These are phyloP conservation scores for Tipula helvola DNA, from an alignment of 2,888 invertebrate species.

Conservation along the genomic window DNA sequence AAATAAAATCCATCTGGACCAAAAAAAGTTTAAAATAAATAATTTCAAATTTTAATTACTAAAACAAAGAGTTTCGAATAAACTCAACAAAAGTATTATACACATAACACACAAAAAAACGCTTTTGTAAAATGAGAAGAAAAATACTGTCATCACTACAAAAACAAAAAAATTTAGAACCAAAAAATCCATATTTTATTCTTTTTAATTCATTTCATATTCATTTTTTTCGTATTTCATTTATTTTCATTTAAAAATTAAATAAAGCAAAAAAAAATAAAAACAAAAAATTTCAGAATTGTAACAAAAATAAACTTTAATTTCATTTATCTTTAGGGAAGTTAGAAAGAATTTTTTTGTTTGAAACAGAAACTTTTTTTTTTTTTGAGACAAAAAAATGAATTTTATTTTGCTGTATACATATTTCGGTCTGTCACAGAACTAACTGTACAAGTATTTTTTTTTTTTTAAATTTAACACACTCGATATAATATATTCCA, in stretches of 20 bases:
- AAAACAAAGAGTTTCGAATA: neutral
- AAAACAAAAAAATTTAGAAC: neutral
- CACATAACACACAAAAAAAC: neutral
- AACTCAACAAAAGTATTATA: neutral
- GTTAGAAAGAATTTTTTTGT: neutral
- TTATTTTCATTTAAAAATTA: neutral
- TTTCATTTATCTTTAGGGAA: neutral
- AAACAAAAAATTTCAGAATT: neutral
- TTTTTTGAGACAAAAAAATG: neutral
- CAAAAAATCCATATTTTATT: neutral
- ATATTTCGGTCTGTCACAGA: neutral
- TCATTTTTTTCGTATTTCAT: neutral
- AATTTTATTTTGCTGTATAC: neutral
- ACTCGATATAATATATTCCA: neutral
- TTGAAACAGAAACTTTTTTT: neutral
- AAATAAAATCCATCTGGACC: neutral
- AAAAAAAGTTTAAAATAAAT: neutral
- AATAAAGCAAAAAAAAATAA: neutral
- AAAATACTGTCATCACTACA: neutral
- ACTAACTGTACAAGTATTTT: neutral
- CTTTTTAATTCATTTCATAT: neutral
- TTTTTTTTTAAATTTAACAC: neutral
- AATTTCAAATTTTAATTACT: neutral
- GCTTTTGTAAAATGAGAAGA: neutral
- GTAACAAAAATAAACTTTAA: slow-evolving; percentile 4